These are phyloP conservation scores for Taeniopygia guttata DNA, from an alignment of 2,797 vertebrate genomes.

Conservation along the genomic window DNA sequence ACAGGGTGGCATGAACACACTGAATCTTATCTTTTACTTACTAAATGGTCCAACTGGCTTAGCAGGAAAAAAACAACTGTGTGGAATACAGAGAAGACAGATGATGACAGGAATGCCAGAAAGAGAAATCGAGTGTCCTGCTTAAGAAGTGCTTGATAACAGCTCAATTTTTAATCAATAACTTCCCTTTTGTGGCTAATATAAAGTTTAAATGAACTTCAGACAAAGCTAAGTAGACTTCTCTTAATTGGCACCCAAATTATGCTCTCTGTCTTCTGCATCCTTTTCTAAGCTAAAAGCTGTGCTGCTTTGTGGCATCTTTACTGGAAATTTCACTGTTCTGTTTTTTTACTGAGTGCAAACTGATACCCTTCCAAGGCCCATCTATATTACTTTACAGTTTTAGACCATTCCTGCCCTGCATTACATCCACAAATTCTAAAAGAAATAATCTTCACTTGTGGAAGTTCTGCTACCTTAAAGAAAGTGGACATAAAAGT, in stretches of 20 bases:
- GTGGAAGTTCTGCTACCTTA: background rate
- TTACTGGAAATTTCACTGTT: background rate
- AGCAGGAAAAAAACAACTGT: background rate
- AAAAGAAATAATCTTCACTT: background rate
- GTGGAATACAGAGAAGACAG: background rate
- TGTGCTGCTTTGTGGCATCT: background rate
- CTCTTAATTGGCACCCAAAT: background rate
- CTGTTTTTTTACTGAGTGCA: background rate
- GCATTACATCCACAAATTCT: background rate
- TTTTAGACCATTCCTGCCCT: background rate
- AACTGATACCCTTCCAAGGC: background rate
- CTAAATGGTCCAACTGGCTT: background rate
- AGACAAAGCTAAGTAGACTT: background rate
- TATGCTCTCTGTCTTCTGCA: background rate
- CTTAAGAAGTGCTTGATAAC: background rate
- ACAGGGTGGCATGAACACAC: background rate
- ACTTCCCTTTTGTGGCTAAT: background rate
- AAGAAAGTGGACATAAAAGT: background rate
- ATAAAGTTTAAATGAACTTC: background rate
- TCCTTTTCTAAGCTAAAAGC: background rate
- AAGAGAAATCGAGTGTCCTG: background rate
- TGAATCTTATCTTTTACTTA: background rate
- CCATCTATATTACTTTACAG: fast-evolving
- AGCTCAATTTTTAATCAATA: background rate
- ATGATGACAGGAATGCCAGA: background rate